Base-by-base conservation (phyloP, 2,797 vertebrate species). In the Florisuga fusca region DNA sequence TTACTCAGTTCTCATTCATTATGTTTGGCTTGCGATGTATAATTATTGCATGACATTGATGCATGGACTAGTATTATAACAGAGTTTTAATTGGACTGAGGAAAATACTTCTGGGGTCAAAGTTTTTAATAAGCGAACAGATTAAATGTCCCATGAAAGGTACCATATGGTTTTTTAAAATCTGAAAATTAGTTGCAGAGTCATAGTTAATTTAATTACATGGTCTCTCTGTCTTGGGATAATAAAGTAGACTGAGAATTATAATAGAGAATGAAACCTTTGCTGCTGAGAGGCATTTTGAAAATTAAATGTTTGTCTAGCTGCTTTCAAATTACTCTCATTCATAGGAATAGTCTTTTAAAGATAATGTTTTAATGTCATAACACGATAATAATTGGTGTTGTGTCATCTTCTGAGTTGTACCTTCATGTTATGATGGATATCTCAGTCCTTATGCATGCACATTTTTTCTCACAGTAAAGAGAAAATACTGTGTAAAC, bases 171-270 rank as follows among this genome's bases (percentile, higher is more conserved):
- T 83, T 90, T 88, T 96, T 89, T 92, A 20, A 94, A 96, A 94
- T 95, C 82, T 92, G 75, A 95, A 95, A 96, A 97, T 97, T 78
- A 95, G 51, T 95, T 97, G 74, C 89, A 90, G 95, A 97, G 88
- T 96, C 94, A 97, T 87, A 97, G 80, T 93, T 98, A 96, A 97
- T 97, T 97, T 96, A 97, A 97, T 98, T 97, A 97, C 76, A 69
- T 75, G 14, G 14, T 78, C 17, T 74, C 55, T 93, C 75, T 96
- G 77, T 78, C 90, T 95, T 95, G 66, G 90, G 95, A 95, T 96
- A 95, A 93, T 93, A 94, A 95, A 85, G 18, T 29, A 95, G 33
- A 82, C 83, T 76, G 53, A 95, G 54, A 95, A 87, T 88, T 93
- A 73, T 67, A 90, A 84, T 59, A 92, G 36, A 80, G 87, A 90